Base-by-base conservation (phyloP, 2,797 vertebrate genomes). In the Tenualosa ilisha region DNA sequence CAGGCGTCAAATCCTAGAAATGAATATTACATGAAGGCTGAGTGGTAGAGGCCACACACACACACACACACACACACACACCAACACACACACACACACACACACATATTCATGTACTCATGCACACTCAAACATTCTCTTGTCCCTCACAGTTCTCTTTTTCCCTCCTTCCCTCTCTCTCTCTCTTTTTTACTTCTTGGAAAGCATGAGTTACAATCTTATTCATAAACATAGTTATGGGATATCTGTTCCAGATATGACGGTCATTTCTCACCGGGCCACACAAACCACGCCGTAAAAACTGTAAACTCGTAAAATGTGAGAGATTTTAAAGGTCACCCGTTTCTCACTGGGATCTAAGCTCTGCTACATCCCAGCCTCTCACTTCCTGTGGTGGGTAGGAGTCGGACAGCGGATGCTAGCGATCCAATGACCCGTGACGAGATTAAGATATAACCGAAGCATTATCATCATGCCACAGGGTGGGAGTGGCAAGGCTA, bases 1-100 rank as follows among this genome's bases (percentile, higher is more conserved):
- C 68, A 75, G 68, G 68, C 68, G 37, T 75, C 31, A 75, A 75
- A 40, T 75, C 68, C 68, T 26, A 65, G 31, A 75, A 40, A 75
- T 75, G 68, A 75, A 75, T 75, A 75, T 75, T 75, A 37, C 68
- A 75, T 75, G 68, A 75, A 40, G 68, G 68, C 37, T 75, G 31
- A 75, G 68, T 75, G 68, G 68, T 75, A 15, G 68, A 20, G 68
- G 40, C 68, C 9, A 3, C 31, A 31, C 31, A 31, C 31, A 31
- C 31, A 31, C 31, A 15, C 31, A 72, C 65, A 68, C 63, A 68
- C 26, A 12, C 31, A 15, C 31, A 72, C 65, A 68, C 63, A 68
- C 26, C 9, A 6, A 59, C 54, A 56, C 9, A 3, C 31, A 31
- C 31, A 31, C 31, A 31, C 31, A 31, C 31, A 15, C 31, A 72